phyloP scores from a whole-genome alignment of 2,797 vertebrate genomes.

The Pangasius larnaudii region DNA sequence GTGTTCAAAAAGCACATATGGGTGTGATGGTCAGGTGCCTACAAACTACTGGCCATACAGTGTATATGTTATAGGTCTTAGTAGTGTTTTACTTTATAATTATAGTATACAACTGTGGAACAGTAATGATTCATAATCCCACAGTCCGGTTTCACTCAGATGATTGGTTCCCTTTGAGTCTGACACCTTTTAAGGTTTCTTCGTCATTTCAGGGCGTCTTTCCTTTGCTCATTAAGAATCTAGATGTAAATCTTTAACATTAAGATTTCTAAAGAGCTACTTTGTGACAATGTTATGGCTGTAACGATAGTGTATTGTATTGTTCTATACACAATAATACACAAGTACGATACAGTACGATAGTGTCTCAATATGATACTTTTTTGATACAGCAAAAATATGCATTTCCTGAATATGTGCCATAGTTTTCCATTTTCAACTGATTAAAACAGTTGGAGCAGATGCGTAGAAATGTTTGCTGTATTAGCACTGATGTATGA shows the following conservation, averaged over 20 bases:
- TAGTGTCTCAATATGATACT: background rate
- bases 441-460: background rate
- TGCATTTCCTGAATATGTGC: background rate
- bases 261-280: background rate
- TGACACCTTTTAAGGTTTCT: background rate
- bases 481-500: background rate
- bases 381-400: background rate
- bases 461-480: background rate
- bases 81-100: background rate
- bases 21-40: background rate
- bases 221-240: background rate
- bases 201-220: background rate
- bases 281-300: background rate
- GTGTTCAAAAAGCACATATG: background rate
- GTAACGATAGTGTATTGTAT: background rate
- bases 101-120: background rate
- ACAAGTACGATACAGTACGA: background rate
- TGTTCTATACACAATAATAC: background rate
- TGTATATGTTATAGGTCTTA: background rate
- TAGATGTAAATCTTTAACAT: background rate
- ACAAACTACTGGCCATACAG: background rate
- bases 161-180: background rate
- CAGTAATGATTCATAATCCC: background rate
- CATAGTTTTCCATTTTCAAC: background rate
- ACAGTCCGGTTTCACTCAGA: background rate